Evolutionary conservation across 2,797 vertebrate species (phyloP).

Genomic region (Fratercula arctica): DNA sequence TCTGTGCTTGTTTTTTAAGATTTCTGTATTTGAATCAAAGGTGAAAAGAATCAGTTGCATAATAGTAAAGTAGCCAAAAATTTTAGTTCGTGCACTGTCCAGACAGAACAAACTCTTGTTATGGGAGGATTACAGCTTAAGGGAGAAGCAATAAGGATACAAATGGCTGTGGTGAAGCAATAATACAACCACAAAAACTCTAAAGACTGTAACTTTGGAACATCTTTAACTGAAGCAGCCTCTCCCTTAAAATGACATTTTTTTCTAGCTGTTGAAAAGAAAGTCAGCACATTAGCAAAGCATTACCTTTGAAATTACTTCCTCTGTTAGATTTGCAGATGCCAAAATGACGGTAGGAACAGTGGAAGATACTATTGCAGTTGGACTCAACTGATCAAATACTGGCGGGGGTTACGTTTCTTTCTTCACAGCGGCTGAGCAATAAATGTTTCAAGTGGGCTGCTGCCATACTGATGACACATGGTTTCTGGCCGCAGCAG

Average conservation of each 20-base stretch:
- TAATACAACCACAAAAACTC: neutral
- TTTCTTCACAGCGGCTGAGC: constrained; percentile 5
- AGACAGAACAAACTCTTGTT: neutral
- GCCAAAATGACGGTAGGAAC: neutral
- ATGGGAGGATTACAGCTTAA: neutral
- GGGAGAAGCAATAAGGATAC: neutral
- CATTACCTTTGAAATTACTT: neutral
- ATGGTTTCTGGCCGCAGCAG: neutral
- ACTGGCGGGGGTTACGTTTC: neutral
- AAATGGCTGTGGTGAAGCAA: neutral
- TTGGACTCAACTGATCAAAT: neutral
- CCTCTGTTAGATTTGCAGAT: neutral
- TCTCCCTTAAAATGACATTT: neutral
- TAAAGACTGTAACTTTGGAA: neutral
- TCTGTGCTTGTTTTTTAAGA: neutral
- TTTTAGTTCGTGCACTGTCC: neutral
- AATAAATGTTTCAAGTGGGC: neutral
- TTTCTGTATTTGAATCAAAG: neutral
- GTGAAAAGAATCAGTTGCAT: neutral
- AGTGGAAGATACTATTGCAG: neutral
- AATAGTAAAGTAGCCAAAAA: neutral
- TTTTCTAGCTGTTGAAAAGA: neutral
- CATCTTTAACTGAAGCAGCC: neutral
- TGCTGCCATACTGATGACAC: constrained; percentile 4
- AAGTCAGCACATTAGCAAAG: neutral